These are phyloP conservation scores for Apis laboriosa DNA, from an alignment of 1,140 invertebrate genomes.

Conservation along the genomic window DNA sequence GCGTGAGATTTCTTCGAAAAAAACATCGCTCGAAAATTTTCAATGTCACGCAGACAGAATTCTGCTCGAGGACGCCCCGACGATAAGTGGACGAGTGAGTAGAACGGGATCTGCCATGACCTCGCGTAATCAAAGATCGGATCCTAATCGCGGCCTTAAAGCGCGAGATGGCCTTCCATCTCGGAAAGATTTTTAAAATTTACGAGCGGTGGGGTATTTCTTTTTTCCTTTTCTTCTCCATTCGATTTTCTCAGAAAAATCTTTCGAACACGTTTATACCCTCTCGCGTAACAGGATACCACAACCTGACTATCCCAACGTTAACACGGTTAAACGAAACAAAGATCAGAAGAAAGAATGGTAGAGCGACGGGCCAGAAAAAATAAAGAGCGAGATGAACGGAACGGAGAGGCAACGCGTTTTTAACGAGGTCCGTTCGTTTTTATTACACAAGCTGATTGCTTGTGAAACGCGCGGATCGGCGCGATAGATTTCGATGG, in stretches of 20 bases:
- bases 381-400: not conserved
- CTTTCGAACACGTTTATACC: too few species aligned
- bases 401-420: not conserved
- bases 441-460: constrained; percentile 39
- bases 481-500: constrained; percentile 9
- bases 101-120: not conserved
- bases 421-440: constrained; percentile 34
- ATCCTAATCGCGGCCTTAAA: not conserved
- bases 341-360: not conserved
- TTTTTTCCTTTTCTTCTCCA: fast-evolving
- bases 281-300: too few species aligned
- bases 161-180: not conserved
- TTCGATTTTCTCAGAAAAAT: too few species aligned
- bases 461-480: not conserved
- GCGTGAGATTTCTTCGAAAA: not conserved
- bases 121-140: not conserved
- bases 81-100: not conserved
- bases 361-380: not conserved
- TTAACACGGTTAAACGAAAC: not conserved
- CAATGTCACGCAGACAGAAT: not conserved
- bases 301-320: too few species aligned
- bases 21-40: not conserved
- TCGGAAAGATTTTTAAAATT: not conserved
- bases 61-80: not conserved
- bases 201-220: not conserved